A percentile compares a stretch with the other conserved stretches of the same genome.
Conservation (phyloP, 64 coral and sea anemone species). For the Acropora yongei region DNA sequence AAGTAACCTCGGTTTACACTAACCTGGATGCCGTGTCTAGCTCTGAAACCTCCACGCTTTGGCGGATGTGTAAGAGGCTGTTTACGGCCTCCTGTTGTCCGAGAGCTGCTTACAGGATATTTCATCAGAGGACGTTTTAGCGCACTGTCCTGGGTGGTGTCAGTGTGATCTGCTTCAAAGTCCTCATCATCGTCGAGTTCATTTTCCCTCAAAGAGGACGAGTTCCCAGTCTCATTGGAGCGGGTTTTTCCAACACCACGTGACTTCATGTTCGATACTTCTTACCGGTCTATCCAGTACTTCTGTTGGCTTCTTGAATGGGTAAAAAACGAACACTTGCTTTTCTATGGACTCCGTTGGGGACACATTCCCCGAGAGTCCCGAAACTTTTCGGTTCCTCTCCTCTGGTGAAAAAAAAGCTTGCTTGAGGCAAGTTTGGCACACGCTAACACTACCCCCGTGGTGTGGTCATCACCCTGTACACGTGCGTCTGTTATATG, state of each 20-base stretch:
- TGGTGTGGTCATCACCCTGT: no score
- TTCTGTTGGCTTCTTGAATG: no score
- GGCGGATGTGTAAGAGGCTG: background rate
- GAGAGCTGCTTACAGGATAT: background rate
- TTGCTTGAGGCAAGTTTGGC: no score
- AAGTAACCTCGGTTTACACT: background rate
- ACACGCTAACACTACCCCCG: no score
- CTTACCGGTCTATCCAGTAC: no score
- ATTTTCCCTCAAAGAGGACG: background rate
- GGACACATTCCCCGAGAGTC: no score
- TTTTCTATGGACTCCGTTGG: no score
- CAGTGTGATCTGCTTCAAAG: background rate
- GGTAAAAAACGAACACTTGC: no score
- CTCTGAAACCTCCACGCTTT: background rate
- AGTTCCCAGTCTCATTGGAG: background rate
- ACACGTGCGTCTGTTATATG: no score
- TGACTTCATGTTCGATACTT: background rate
- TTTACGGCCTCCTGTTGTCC: background rate
- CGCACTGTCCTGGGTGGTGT: background rate
- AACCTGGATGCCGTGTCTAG: constrained; percentile 4
- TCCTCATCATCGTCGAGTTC: background rate
- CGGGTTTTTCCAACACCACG: background rate
- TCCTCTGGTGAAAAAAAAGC: no score
- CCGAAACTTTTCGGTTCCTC: no score
- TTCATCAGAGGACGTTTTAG: background rate